A percentile compares a stretch with the other conserved stretches of the same genome.
Evolutionary conservation across 2,797 vertebrate species (phyloP).

Genomic region (Phalanger gymnotis): DNA sequence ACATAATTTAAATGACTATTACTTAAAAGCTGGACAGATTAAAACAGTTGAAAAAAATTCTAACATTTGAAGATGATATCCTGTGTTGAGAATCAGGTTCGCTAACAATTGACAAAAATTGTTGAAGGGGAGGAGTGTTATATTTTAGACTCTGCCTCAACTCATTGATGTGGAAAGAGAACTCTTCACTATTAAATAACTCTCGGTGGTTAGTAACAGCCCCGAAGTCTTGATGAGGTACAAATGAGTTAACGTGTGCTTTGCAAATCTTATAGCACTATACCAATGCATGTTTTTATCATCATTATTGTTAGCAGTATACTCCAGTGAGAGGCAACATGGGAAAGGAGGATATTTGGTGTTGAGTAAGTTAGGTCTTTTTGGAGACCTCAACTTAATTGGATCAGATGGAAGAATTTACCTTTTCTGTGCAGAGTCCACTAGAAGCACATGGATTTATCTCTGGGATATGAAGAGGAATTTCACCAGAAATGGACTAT

Average conservation of each 20-base stretch:
- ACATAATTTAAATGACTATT: constrained; percentile 28
- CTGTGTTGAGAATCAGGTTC: constrained; percentile 8
- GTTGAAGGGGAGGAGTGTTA: constrained; percentile 35
- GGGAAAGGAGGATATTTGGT: constrained; percentile 25
- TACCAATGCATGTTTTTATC: neutral
- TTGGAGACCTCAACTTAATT: neutral
- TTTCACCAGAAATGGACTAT: constrained; percentile 47
- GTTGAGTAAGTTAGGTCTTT: constrained; percentile 33
- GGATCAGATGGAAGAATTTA: neutral
- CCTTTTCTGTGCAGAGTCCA: constrained; percentile 37
- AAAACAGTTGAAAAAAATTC: constrained; percentile 55
- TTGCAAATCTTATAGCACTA: neutral
- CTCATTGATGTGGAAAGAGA: constrained; percentile 1
- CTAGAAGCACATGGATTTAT: constrained; percentile 53
- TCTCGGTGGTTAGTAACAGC: constrained; percentile 35
- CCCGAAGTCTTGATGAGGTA: neutral
- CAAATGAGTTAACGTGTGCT: neutral
- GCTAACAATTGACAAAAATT: neutral
- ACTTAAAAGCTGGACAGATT: constrained; percentile 54
- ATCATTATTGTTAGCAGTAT: neutral
- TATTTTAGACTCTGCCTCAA: constrained; percentile 44
- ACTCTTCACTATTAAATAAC: constrained; percentile 21
- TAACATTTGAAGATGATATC: constrained; percentile 46
- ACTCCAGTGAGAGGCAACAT: neutral
- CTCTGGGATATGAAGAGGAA: constrained; percentile 53